Conservation (phyloP, 2,113 vertebrate genomes). For the Cyprinodon tularosa region DNA sequence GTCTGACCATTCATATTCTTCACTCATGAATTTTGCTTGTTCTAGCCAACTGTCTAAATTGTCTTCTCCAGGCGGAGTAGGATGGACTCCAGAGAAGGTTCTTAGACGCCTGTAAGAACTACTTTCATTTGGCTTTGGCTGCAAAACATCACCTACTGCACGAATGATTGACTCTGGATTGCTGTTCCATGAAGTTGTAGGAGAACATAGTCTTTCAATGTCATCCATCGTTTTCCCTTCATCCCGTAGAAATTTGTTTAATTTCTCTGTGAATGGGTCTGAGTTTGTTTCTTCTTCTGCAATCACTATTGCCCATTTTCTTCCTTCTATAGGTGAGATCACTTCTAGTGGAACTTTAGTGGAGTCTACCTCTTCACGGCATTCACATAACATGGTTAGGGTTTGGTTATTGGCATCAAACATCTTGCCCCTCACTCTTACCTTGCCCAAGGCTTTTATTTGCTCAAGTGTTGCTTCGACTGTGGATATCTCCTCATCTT, state of each 20-base stretch:
- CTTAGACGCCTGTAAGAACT: neutral
- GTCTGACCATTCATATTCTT: neutral
- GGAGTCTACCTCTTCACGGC: neutral
- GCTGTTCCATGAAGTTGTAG: neutral
- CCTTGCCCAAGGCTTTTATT: neutral
- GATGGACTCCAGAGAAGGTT: neutral
- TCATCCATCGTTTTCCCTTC: conserved; percentile 1
- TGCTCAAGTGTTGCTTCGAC: neutral
- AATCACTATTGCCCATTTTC: neutral
- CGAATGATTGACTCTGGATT: neutral
- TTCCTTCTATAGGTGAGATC: neutral
- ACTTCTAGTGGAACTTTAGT: neutral
- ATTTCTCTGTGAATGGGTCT: neutral
- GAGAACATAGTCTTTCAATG: neutral
- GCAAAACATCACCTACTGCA: neutral
- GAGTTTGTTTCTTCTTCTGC: neutral
- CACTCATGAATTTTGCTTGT: neutral
- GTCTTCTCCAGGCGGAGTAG: neutral
- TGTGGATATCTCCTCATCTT: neutral
- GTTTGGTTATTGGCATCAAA: neutral
- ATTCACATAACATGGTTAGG: neutral
- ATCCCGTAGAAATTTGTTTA: neutral
- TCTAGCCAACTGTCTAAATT: neutral
- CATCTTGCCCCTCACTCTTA: conserved; percentile 1
- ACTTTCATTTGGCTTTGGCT: neutral